phyloP scores from a whole-genome alignment of 2,888 invertebrate species.

The Eurytoma californica region DNA sequence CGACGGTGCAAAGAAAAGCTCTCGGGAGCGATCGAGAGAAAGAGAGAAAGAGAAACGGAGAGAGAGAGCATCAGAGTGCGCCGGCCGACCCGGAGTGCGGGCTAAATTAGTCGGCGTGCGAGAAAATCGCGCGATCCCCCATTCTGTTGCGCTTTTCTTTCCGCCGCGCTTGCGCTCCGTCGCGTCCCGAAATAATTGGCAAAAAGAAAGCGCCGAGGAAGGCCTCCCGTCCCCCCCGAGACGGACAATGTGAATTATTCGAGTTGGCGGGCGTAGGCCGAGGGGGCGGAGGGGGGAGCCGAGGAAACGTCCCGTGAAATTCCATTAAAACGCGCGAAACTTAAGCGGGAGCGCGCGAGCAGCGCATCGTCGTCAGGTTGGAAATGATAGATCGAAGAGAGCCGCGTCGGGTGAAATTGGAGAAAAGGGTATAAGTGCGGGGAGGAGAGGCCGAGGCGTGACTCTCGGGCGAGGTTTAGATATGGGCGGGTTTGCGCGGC shows the following conservation, averaged over 20 bases:
- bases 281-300: neutral
- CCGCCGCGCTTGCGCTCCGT: conserved; percentile 63
- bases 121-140: conserved; percentile 71
- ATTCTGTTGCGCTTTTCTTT: conserved; percentile 73
- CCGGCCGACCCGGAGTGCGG: neutral
- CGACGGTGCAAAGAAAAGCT: neutral
- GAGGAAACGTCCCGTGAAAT: conserved; percentile 12
- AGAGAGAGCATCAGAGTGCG: neutral
- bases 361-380: neutral
- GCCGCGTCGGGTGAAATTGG: neutral
- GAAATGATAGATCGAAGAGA: conserved; percentile 25
- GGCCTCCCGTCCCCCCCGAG: conserved; percentile 58
- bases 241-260: conserved; percentile 76
- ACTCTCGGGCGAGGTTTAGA: neutral
- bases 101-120: conserved; percentile 70
- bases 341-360: conserved; percentile 18
- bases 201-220: conserved; percentile 72
- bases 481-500: too few species aligned
- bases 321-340: conserved; percentile 42
- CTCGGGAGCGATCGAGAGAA: neutral
- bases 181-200: conserved; percentile 73
- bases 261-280: conserved; percentile 70
- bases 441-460: too few species aligned
- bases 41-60: neutral
- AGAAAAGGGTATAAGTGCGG: neutral